Evolutionary conservation across 2,797 vertebrate genomes (phyloP), one percentile per base, ranked within the genome.

Genomic region (Arremon brunneinucha): DNA sequence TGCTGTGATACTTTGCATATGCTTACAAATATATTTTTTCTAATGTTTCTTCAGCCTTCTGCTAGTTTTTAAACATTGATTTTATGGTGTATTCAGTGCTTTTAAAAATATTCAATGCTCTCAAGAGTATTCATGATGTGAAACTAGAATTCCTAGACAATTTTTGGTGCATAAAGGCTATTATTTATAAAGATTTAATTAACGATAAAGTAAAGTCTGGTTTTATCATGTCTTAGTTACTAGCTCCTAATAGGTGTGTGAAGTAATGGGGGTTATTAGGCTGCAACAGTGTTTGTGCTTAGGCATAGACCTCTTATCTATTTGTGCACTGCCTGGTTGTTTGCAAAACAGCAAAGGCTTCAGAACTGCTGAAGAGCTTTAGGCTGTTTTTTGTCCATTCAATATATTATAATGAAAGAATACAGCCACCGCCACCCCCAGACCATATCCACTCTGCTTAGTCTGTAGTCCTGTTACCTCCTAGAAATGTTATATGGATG

Each of bases 351-450:
- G 18, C 22, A 67, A 79, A n/a, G 14, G 2, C 18, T 80, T 81
- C n/a, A 35, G 26, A 12, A 3, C 15, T 50, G 8, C 19, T 57
- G 12, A 52, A 83, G 37, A 57, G 11, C 30, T 83, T 67, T 14
- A 84, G 43, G n/a, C 15, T 69, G 50, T 9, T 47, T 81, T 69
- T 77, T 67, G 20, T 59, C 20, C 3, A 18, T 74, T 39, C 50
- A 65, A 32, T 30, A 43, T 4, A 7, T 43, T 39, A 27, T 18
- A 69, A 50, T 9, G 77, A 70, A 83, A 50, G 22, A 79, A 53
- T 28, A 46, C 12, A 59, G 46, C 32, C 24, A 14, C 53, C 1
- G 1, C 12, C 1, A 0, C 3, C 4, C 8, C 8, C 16, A 53
- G 55, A 53, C 17, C 23, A 19, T 46, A 39, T 35, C 39, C 10